Evolutionary conservation across 2,888 invertebrate species (phyloP), one percentile per base, ranked within the genome.

Genomic region (Leptinotarsa rubiginosa): DNA sequence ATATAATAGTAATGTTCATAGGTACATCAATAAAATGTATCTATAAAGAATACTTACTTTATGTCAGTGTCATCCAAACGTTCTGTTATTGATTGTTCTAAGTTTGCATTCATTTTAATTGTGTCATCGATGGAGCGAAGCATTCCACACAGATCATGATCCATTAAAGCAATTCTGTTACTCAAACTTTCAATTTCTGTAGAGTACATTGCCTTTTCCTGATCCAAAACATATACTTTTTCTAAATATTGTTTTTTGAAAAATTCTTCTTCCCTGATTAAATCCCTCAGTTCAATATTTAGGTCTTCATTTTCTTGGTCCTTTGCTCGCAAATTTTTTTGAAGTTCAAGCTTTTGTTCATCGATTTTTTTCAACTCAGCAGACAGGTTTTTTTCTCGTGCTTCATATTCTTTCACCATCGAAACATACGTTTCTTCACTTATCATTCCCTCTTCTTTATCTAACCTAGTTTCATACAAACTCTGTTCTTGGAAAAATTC

Each of bases 401-500:
- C 1, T 41, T 70, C 47, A 69, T 62, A 70, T 15, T 70, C 2
- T 41, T 56, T 31, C 25, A 20, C 20, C 56, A 59, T 74, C 13
- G 47, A 49, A 20, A 22, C 12, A 66, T 56, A 62, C 16, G 49
- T 65, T 25, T 56, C 65, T 16, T 74, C 59, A 74, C 62, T 20
- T 0, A 65, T 5, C 16, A 59, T 13, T 56, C 50, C 73, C 10
- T 62, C 64, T 47, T 22, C n/a, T 66, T 65, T 66, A 31, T 54
- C 73, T 16, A 74, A 22, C 64, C 70, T 54, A 41, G 16, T 47
- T 20, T 70, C 66, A 20, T 50, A 70, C 1, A 41, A 47, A 31
- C 41, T 66, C 41, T 70, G 22, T 54, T 70, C 66, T 47, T 47
- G 47, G 22, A 52, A 74, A 65, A 74, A 67, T 41, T 74, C 66